Conservation (phyloP, 2,888 invertebrate species). For the Hyposoter dolosus region DNA sequence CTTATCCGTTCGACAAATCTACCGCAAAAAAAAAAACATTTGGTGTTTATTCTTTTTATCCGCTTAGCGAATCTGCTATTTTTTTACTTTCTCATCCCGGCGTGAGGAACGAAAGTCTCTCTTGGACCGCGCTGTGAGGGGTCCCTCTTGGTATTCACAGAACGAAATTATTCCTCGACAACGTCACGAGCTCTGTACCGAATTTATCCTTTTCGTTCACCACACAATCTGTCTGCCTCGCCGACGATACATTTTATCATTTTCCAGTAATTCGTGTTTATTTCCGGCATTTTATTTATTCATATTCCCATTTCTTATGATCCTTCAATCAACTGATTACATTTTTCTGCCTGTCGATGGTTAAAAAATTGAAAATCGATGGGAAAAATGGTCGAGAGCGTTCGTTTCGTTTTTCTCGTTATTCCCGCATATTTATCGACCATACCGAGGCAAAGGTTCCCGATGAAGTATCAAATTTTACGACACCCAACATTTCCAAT, state of each 20-base stretch:
- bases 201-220: not conserved
- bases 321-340: not conserved
- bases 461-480: not conserved
- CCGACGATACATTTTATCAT: not conserved
- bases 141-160: conserved; percentile 75
- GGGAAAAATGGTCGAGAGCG: not conserved
- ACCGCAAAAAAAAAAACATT: conserved; percentile 73
- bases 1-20: conserved; percentile 68
- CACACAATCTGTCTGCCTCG: not conserved
- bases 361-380: not conserved
- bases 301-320: not conserved
- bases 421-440: no score
- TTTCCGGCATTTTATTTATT: not conserved
- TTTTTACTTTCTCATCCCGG: conserved; percentile 24
- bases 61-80: conserved; percentile 28
- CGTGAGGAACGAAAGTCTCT: conserved; percentile 44
- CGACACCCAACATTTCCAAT: conserved; percentile 23
- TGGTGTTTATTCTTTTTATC: conserved; percentile 31
- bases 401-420: not conserved
- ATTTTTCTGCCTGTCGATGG: not conserved
- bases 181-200: conserved; percentile 69
- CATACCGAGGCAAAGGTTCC: not conserved
- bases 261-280: not conserved
- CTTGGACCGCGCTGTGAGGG: conserved; percentile 39
- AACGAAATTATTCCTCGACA: conserved; percentile 75